phyloP scores from a whole-genome alignment of 1,140 invertebrate species.

The Gyrodactylus salaris region DNA sequence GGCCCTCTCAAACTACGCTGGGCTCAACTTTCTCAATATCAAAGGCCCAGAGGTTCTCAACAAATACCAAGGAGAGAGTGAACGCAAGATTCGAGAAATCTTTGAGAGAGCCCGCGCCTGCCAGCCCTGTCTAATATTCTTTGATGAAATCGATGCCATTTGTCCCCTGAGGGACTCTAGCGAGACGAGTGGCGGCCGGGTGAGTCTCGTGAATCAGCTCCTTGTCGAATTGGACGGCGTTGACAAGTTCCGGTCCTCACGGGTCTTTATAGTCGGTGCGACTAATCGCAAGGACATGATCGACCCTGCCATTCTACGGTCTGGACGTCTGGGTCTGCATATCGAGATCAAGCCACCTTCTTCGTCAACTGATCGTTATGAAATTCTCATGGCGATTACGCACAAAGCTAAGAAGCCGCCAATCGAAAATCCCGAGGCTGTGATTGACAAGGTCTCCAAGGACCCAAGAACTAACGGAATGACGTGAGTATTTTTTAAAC shows the following conservation, averaged over 20 bases:
- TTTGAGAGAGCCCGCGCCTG: conserved; percentile 72
- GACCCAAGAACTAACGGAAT: neutral
- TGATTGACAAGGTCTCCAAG: neutral
- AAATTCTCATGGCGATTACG: neutral
- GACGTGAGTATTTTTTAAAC: neutral
- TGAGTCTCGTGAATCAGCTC: conserved; percentile 89
- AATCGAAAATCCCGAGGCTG: neutral
- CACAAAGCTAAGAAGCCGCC: neutral
- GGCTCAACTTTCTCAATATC: conserved; percentile 77
- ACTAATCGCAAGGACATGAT: conserved; percentile 87
- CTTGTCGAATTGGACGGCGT: conserved; percentile 95
- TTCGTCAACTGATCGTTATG: neutral
- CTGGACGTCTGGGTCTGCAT: conserved; percentile 15
- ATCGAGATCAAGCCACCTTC: conserved; percentile 49
- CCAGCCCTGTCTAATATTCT: conserved; percentile 89
- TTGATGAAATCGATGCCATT: conserved; percentile 86
- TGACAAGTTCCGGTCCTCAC: conserved; percentile 45
- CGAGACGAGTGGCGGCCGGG: conserved; percentile 37
- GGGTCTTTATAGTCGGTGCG: conserved; percentile 75
- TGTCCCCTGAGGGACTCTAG: conserved; percentile 29
- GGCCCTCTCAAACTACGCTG: conserved; percentile 70
- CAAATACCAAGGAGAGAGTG: conserved; percentile 97
- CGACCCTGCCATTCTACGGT: conserved; percentile 74
- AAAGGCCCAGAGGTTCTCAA: conserved; percentile 80
- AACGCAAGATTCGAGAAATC: conserved; percentile 61